A percentile compares a stretch with the other conserved stretches of the same genome.
Conservation (phyloP, 1,140 invertebrate species). For the Calliopsis andreniformis region DNA sequence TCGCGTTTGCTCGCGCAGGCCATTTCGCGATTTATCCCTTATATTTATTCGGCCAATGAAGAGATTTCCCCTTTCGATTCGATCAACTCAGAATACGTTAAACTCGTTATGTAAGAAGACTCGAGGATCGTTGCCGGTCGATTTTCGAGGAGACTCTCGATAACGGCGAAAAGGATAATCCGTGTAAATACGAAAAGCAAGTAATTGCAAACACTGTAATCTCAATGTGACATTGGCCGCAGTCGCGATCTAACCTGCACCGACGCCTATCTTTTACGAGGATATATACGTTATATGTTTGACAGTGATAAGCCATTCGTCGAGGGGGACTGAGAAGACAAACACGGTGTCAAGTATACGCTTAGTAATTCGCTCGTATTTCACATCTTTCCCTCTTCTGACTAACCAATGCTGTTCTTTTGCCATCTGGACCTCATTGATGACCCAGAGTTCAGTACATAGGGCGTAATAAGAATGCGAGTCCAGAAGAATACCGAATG, state of each 20-base stretch:
- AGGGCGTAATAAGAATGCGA: no score
- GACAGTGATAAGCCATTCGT: constrained; percentile 54
- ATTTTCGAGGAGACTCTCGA: constrained; percentile 47
- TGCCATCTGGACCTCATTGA: no score
- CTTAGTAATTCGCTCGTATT: constrained; percentile 24
- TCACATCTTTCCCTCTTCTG: background rate
- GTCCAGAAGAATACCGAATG: no score
- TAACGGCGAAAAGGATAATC: constrained; percentile 68
- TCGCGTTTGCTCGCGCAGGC: background rate
- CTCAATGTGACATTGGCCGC: constrained; percentile 75
- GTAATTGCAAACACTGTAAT: constrained; percentile 75
- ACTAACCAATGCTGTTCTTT: no score
- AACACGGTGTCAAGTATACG: background rate
- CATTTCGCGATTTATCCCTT: no score
- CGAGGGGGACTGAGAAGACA: constrained; percentile 12
- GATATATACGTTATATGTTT: constrained; percentile 51
- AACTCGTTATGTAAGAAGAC: constrained; percentile 34
- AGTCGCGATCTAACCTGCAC: constrained; percentile 46
- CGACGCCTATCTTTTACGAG: constrained; percentile 44
- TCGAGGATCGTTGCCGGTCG: constrained; percentile 2
- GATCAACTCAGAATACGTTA: background rate
- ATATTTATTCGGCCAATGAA: no score
- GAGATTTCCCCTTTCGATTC: no score
- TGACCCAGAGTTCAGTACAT: no score
- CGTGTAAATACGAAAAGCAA: constrained; percentile 69